phyloP scores from a whole-genome alignment of 2,888 invertebrate genomes.

The Sphinx pinastri region DNA sequence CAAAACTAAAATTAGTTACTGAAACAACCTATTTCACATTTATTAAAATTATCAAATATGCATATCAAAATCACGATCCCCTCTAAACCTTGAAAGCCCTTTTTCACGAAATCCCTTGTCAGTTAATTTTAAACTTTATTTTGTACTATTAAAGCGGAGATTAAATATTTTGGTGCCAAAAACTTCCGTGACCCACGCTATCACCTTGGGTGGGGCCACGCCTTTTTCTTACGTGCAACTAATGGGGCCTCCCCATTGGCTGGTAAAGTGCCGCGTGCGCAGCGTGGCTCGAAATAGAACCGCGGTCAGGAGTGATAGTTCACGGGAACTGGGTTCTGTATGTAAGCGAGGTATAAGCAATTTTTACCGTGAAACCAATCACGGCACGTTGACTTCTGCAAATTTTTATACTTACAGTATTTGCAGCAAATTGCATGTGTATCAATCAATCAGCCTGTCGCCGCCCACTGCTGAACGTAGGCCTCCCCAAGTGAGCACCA shows the following conservation, averaged over 20 bases:
- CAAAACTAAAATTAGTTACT: neutral
- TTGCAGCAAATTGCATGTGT: too few species aligned
- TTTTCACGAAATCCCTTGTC: conserved; percentile 15
- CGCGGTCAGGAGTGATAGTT: neutral
- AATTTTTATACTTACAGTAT: too few species aligned
- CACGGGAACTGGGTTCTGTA: conserved; percentile 8
- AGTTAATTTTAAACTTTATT: conserved; percentile 13
- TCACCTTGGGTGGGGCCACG: conserved; percentile 33
- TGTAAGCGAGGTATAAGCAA: neutral
- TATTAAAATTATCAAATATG: neutral
- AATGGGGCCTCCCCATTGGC: conserved; percentile 42
- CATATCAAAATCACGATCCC: conserved; percentile 9
- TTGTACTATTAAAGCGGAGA: neutral
- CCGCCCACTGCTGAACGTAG: too few species aligned
- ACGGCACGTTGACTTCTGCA: too few species aligned
- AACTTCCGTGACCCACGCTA: conserved; percentile 18
- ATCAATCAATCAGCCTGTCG: too few species aligned
- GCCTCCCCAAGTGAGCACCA: too few species aligned
- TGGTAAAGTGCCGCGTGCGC: conserved; percentile 40
- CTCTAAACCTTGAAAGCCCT: conserved; percentile 1
- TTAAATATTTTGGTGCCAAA: conserved; percentile 3
- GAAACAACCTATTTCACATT: neutral
- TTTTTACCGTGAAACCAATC: too few species aligned
- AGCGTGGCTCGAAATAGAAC: conserved; percentile 38
- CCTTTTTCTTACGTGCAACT: conserved; percentile 35